A percentile compares a stretch with the other conserved stretches of the same genome.
Evolutionary conservation across 2,797 vertebrate species (phyloP).

Genomic region (Tamandua tetradactyla): DNA sequence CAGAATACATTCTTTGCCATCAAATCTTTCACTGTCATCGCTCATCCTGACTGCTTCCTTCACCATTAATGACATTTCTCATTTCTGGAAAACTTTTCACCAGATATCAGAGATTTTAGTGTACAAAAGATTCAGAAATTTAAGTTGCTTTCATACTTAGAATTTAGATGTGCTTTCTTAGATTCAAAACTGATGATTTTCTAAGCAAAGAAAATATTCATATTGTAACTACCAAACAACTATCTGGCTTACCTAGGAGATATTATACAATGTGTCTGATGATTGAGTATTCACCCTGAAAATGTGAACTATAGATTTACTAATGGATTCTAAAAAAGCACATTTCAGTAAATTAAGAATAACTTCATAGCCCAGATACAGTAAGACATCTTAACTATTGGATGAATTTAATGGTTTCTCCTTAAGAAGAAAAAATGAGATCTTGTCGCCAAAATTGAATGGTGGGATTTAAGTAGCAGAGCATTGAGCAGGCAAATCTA

Average conservation of each 20-base stretch:
- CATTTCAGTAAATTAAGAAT: not conserved
- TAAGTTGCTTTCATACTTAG: not conserved
- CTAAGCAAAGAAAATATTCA: not conserved
- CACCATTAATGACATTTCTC: not conserved
- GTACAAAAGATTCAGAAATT: not conserved
- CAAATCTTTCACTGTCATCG: accelerated
- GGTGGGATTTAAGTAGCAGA: not conserved
- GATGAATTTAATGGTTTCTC: not conserved
- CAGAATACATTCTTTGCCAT: not conserved
- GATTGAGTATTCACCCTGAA: not conserved
- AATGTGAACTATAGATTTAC: not conserved
- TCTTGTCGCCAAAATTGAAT: conserved; percentile 17
- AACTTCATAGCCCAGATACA: not conserved
- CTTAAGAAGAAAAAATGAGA: not conserved
- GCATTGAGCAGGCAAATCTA: not conserved
- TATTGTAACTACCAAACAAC: not conserved
- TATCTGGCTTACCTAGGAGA: not conserved
- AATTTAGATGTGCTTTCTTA: not conserved
- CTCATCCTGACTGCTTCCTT: accelerated
- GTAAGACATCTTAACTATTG: conserved; percentile 26
- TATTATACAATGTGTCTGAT: not conserved
- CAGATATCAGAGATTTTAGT: not conserved
- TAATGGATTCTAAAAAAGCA: not conserved
- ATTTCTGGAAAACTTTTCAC: not conserved
- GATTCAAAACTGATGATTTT: too few relatives aligned